phyloP scores from a whole-genome alignment of 2,797 vertebrate species.

The Urophycis tenuis region DNA sequence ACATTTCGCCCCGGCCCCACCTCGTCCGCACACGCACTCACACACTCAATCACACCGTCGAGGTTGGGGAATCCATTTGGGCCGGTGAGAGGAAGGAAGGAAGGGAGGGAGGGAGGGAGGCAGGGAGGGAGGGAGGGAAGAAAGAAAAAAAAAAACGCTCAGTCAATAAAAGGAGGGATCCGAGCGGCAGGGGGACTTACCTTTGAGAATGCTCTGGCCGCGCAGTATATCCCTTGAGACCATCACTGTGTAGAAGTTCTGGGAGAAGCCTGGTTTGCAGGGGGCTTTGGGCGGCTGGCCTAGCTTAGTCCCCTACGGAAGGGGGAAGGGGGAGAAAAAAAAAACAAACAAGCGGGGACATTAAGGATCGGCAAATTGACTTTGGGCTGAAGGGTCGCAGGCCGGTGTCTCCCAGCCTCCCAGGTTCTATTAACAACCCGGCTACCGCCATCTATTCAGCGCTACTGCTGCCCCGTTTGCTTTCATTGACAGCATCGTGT shows the following conservation, averaged over 20 bases:
- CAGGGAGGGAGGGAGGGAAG: slow-evolving; percentile 18
- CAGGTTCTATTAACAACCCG: slow-evolving; percentile 33
- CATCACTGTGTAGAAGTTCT: slow-evolving; percentile 86
- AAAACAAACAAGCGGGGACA: slow-evolving; percentile 27
- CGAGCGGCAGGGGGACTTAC: slow-evolving; percentile 67
- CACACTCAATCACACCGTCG: slow-evolving; percentile 26
- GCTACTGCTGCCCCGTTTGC: slow-evolving; percentile 6
- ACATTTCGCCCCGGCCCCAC: neutral
- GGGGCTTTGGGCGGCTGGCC: slow-evolving; percentile 74
- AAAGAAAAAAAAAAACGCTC: slow-evolving; percentile 23
- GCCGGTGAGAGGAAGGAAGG: slow-evolving; percentile 9
- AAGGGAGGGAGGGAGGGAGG: slow-evolving; percentile 14
- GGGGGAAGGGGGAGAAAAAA: slow-evolving; percentile 2
- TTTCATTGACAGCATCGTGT: slow-evolving; percentile 12
- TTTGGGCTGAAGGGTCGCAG: slow-evolving; percentile 17
- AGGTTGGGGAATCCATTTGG: slow-evolving; percentile 30
- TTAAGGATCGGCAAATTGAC: slow-evolving; percentile 36
- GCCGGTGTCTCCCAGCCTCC: slow-evolving; percentile 38
- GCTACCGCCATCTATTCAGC: neutral
- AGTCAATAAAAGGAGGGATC: slow-evolving; percentile 48
- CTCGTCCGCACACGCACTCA: slow-evolving; percentile 18
- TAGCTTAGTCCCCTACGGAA: slow-evolving; percentile 71
- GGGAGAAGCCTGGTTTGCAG: slow-evolving; percentile 91
- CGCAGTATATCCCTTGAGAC: slow-evolving; percentile 83
- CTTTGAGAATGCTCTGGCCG: slow-evolving; percentile 91